Evolutionary conservation across 1,140 invertebrate genomes (phyloP).

Genomic region (Oedothorax gibbosus): DNA sequence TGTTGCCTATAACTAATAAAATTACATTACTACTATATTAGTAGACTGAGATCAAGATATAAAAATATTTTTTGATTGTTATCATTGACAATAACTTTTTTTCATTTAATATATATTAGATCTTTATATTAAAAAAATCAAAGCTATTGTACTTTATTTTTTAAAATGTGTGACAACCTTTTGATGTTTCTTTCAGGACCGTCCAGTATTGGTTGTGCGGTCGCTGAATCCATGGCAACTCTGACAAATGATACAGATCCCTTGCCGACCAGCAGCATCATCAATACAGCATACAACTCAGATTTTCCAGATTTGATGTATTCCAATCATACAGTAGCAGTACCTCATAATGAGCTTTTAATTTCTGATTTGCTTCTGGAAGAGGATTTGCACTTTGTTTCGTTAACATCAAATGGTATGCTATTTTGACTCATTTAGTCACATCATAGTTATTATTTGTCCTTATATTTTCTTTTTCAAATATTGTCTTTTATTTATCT

Average conservation of each 20-base stretch:
- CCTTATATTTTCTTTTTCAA: neutral
- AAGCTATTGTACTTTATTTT: neutral
- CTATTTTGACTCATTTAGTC: neutral
- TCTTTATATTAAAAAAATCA: too few relatives aligned
- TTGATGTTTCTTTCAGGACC: constrained; percentile 25
- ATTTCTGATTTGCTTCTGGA: constrained; percentile 57
- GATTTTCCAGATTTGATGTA: constrained; percentile 51
- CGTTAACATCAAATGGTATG: constrained; percentile 4
- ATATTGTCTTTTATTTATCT: neutral
- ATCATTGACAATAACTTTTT: too few relatives aligned
- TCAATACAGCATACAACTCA: constrained; percentile 70
- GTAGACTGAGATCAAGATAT: too few relatives aligned
- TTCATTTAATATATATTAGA: too few relatives aligned
- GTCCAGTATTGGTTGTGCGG: constrained; percentile 76
- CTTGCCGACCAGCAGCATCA: constrained; percentile 60
- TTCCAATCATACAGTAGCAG: constrained; percentile 19
- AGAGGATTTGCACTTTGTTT: constrained; percentile 54
- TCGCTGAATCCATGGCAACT: constrained; percentile 81
- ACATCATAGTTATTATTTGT: neutral
- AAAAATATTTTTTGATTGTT: too few relatives aligned
- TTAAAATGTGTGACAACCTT: neutral
- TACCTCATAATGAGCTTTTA: constrained; percentile 50
- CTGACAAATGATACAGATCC: constrained; percentile 72
- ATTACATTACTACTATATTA: too few relatives aligned
- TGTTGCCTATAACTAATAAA: too few relatives aligned